phyloP scores from a whole-genome alignment of 2,113 vertebrate species.

The Pseudonaja textilis region DNA sequence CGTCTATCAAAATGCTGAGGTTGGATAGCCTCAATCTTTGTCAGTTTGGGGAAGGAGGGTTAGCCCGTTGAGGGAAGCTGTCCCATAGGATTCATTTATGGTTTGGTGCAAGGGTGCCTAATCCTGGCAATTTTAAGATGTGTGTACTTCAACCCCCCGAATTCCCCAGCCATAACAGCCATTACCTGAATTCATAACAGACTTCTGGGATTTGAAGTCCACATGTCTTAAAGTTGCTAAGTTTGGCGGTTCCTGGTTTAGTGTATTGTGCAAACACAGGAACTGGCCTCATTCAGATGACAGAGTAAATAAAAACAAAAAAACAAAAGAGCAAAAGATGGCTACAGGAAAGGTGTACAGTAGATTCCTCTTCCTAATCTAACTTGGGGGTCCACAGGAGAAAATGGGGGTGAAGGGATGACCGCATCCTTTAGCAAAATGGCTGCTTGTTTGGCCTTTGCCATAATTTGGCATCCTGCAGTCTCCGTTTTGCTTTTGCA shows the following conservation, averaged over 20 bases:
- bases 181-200: no score
- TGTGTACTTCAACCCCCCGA: no score
- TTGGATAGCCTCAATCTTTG: not conserved
- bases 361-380: not conserved
- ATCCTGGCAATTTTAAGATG: no score
- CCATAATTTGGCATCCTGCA: not conserved
- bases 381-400: not conserved
- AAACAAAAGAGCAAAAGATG: not conserved
- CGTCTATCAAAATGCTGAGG: not conserved
- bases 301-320: no score
- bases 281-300: not conserved
- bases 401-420: not conserved
- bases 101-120: not conserved
- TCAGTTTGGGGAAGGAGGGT: not conserved
- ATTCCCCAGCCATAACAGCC: no score
- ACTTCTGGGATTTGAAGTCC: no score
- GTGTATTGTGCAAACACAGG: not conserved
- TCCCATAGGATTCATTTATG: not conserved
- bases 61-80: not conserved
- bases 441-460: not conserved
- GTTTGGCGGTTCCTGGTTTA: no score
- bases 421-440: rapidly evolving
- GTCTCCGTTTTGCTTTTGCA: not conserved
- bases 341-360: not conserved
- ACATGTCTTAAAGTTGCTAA: no score